Percentiles rank a stretch among this genome's conserved stretches.
phyloP scores from a whole-genome alignment of 2,888 invertebrate genomes.

The Perdita meconis region DNA sequence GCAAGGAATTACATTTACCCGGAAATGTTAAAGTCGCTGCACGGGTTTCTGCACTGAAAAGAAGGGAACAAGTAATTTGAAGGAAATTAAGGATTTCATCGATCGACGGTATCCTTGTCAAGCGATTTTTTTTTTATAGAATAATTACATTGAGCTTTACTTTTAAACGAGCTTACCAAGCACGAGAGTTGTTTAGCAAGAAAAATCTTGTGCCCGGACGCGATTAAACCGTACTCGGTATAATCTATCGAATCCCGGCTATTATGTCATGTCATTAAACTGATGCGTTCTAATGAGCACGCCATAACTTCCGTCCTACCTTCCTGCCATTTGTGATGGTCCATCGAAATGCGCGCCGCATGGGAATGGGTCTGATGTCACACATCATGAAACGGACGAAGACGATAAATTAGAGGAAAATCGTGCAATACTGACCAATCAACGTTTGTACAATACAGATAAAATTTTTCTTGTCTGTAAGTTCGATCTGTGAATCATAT shows the following conservation, averaged over 20 bases:
- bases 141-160: conserved; percentile 9
- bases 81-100: conserved; percentile 7
- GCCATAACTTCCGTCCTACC: background rate
- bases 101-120: conserved; percentile 22
- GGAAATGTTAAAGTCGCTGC: background rate
- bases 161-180: conserved; percentile 34
- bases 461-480: no score
- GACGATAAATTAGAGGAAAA: no score
- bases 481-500: no score
- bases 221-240: conserved; percentile 23
- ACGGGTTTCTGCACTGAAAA: no score
- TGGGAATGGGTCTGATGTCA: background rate
- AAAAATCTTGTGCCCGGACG: conserved; percentile 1
- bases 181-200: background rate
- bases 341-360: background rate
- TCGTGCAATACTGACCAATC: no score
- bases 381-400: background rate
- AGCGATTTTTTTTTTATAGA: background rate
- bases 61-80: background rate
- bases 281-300: conserved; percentile 28
- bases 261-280: conserved; percentile 39
- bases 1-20: no score
- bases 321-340: background rate
- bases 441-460: no score
- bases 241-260: conserved; percentile 38